phyloP scores from a whole-genome alignment of 2,888 invertebrate genomes.

The Mantis religiosa region DNA sequence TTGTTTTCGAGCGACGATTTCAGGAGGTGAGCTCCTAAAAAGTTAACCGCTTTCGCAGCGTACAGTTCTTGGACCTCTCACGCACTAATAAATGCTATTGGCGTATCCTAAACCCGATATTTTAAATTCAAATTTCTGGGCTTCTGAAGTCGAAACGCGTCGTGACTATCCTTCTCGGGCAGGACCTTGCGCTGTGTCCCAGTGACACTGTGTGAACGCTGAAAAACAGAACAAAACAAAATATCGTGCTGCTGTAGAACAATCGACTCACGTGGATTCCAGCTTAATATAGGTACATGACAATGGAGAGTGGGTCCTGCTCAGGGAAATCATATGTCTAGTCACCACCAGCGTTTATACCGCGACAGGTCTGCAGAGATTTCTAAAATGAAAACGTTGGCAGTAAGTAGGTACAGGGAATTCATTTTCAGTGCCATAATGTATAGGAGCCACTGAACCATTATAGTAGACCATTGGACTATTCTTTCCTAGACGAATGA shows the following conservation, averaged over 20 bases:
- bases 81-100: neutral
- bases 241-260: neutral
- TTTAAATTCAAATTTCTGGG: neutral
- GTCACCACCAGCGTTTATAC: neutral
- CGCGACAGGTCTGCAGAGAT: too few relatives aligned
- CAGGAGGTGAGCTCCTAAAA: too few relatives aligned
- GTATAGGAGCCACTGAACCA: too few relatives aligned
- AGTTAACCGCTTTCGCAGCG: too few relatives aligned
- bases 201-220: neutral
- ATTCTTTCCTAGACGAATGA: too few relatives aligned
- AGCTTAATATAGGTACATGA: neutral
- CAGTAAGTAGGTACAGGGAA: too few relatives aligned
- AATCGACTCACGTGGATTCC: neutral
- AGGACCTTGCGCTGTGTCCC: neutral
- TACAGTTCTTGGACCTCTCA: neutral
- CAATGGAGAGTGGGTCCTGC: neutral
- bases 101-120: neutral
- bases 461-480: too few relatives aligned
- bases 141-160: neutral
- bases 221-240: neutral
- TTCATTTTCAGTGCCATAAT: too few relatives aligned
- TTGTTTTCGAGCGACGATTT: too few relatives aligned
- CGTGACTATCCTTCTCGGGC: neutral
- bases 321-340: neutral
- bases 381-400: too few relatives aligned